Evolutionary conservation across 2,113 vertebrate genomes (phyloP).

Genomic region (Lipotes vexillifer): DNA sequence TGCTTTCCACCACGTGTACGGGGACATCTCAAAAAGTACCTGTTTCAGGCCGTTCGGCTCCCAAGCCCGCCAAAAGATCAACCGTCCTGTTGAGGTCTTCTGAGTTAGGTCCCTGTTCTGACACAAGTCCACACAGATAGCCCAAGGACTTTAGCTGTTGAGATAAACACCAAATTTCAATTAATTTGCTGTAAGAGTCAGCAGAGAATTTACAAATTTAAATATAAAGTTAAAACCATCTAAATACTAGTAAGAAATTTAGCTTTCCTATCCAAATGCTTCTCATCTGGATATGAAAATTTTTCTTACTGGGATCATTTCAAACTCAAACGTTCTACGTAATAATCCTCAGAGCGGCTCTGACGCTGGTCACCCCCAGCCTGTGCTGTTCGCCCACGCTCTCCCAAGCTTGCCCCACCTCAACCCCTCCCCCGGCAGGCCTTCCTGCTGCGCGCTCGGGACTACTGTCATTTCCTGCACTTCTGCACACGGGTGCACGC

Average conservation of each 20-base stretch:
- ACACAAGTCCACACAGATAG: constrained; percentile 93
- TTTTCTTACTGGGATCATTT: background rate
- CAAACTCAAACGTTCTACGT: background rate
- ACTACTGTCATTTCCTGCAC: background rate
- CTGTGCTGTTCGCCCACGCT: background rate
- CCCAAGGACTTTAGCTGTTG: constrained; percentile 92
- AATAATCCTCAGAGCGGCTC: fast-evolving
- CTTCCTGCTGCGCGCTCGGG: background rate
- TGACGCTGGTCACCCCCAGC: background rate
- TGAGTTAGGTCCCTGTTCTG: constrained; percentile 91
- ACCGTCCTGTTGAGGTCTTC: constrained; percentile 96
- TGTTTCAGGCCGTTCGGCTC: constrained; percentile 94
- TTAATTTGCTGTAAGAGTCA: background rate
- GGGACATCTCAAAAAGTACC: constrained; percentile 71
- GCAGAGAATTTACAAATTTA: background rate
- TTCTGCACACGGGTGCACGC: fast-evolving
- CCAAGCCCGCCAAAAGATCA: constrained; percentile 94
- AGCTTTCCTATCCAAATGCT: background rate
- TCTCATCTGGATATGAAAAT: background rate
- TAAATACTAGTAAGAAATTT: background rate
- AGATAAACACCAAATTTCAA: background rate
- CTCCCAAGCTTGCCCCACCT: background rate
- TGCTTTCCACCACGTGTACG: fast-evolving
- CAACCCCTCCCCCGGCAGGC: fast-evolving
- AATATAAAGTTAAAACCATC: background rate